These are phyloP conservation scores for Glyptemys insculpta DNA, from an alignment of 2,797 vertebrate genomes.

Conservation along the genomic window DNA sequence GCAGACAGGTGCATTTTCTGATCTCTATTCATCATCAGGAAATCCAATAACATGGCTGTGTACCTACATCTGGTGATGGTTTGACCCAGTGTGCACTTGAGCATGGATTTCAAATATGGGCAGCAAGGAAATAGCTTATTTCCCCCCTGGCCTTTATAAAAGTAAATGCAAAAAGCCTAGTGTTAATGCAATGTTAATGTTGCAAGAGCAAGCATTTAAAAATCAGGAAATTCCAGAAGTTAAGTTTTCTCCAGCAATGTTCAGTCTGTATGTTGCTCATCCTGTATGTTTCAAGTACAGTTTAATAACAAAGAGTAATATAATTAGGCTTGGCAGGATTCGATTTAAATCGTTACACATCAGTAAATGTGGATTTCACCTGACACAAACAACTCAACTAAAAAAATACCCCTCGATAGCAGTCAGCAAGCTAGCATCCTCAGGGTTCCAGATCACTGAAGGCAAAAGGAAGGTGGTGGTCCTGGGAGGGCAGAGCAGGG, in stretches of 20 bases:
- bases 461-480: too few relatives aligned
- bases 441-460: too few relatives aligned
- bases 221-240: constrained; percentile 17
- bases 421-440: too few relatives aligned
- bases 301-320: not conserved
- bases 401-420: too few relatives aligned
- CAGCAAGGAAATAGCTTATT: constrained; percentile 63
- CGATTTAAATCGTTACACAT: too few relatives aligned
- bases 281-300: rapidly evolving
- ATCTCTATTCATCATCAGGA: constrained; percentile 73
- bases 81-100: constrained; percentile 76
- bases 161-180: constrained; percentile 15
- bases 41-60: constrained; percentile 79
- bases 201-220: not conserved
- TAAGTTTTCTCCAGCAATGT: not conserved
- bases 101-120: constrained; percentile 73
- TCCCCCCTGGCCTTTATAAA: constrained; percentile 57
- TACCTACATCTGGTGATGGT: constrained; percentile 78
- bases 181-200: constrained; percentile 24
- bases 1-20: constrained; percentile 71
- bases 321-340: not conserved
- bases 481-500: too few relatives aligned
- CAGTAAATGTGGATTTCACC: too few relatives aligned
- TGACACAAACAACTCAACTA: too few relatives aligned
- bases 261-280: rapidly evolving